A percentile compares a stretch with the other conserved stretches of the same genome.
Conservation (phyloP, 53 echinoderm and acorn worm genomes). For the Hippasteria phrygiana region DNA sequence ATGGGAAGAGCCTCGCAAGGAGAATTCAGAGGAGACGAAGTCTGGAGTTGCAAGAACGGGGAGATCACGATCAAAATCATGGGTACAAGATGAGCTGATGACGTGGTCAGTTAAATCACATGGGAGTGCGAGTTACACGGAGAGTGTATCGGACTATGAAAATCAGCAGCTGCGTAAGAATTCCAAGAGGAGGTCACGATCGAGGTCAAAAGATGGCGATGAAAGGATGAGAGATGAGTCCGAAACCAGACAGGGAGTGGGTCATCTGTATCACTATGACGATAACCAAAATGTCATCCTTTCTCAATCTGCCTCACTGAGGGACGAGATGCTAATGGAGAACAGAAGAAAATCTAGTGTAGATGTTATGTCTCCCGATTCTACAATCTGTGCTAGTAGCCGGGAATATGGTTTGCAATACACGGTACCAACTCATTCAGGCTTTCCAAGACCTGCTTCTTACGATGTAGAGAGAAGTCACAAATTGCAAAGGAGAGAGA, state of each 20-base stretch:
- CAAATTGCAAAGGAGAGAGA: background rate
- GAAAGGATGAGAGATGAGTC: background rate
- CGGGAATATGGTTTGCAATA: background rate
- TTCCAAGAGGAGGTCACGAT: constrained; percentile 12
- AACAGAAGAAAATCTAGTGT: background rate
- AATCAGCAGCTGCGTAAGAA: constrained; percentile 27
- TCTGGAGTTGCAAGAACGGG: background rate
- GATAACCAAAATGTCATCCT: background rate
- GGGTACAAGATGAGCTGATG: background rate
- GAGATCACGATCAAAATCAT: constrained; percentile 1
- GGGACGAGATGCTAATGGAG: background rate
- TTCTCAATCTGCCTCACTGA: background rate
- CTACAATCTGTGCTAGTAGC: background rate
- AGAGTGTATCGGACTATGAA: background rate
- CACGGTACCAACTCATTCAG: background rate
- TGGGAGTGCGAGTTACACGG: background rate
- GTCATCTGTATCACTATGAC: background rate
- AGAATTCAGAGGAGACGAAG: background rate
- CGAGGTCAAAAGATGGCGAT: constrained; percentile 24
- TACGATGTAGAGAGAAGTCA: background rate
- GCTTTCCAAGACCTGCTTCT: background rate
- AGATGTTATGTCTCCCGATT: background rate
- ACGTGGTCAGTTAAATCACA: background rate
- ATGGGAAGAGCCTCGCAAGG: background rate
- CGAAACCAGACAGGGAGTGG: constrained; percentile 7